Conservation (phyloP, 2,797 vertebrate genomes). For the Gila robusta region DNA sequence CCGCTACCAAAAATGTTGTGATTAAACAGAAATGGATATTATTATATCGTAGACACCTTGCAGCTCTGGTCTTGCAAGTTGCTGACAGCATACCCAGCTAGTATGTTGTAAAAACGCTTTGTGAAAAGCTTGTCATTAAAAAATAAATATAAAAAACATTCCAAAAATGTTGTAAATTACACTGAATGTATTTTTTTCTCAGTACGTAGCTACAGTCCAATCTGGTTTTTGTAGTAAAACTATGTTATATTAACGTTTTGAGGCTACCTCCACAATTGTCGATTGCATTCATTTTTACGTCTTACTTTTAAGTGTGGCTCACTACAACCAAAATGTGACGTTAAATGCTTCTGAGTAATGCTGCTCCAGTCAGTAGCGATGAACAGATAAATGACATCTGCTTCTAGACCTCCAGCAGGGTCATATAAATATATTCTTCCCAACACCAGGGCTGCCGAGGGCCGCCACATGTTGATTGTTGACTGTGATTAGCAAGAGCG, state of each 20-base stretch:
- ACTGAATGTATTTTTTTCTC: too few relatives aligned
- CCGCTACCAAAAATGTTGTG: conserved; percentile 38
- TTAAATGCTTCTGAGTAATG: neutral
- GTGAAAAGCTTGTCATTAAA: neutral
- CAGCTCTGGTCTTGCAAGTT: neutral
- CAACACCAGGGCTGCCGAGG: conserved; percentile 9
- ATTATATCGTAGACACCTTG: neutral
- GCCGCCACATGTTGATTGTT: conserved; percentile 41
- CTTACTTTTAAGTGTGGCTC: neutral
- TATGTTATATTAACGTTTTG: neutral
- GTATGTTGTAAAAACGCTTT: neutral
- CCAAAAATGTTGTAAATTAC: too few relatives aligned
- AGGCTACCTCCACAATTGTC: neutral
- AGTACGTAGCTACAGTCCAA: too few relatives aligned
- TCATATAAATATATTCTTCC: conserved; percentile 4
- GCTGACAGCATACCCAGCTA: neutral
- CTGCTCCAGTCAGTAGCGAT: neutral
- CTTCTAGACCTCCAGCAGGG: conserved; percentile 16
- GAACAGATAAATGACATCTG: conserved; percentile 19
- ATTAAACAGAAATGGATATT: conserved; percentile 38
- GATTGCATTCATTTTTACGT: neutral
- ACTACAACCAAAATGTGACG: neutral
- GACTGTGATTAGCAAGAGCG: conserved; percentile 33
- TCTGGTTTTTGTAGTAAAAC: too few relatives aligned
- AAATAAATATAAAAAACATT: too few relatives aligned